Conservation (phyloP, 2,797 vertebrate species). For the Falco columbarius region DNA sequence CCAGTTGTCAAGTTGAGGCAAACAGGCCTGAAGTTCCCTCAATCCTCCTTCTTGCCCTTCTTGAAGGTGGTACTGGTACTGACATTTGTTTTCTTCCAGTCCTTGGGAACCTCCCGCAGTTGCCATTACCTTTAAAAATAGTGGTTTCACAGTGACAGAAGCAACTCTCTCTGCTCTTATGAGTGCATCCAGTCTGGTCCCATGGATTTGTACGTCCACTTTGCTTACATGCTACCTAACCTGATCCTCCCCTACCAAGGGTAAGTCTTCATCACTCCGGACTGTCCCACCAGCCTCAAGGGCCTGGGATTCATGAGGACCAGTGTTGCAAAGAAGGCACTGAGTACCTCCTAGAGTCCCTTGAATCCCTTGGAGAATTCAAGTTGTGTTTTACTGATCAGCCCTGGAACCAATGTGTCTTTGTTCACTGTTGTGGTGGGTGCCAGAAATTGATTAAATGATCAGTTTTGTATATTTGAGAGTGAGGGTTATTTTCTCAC, state of each 20-base stretch:
- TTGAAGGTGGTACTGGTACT: background rate
- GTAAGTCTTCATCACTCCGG: background rate
- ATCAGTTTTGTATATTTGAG: background rate
- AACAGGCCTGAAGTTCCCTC: background rate
- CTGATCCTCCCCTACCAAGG: background rate
- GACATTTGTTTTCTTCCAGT: background rate
- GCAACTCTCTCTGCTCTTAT: background rate
- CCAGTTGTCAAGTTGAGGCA: background rate
- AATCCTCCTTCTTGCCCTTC: background rate
- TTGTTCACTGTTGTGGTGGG: background rate
- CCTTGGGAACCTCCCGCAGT: background rate
- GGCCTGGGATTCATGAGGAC: background rate
- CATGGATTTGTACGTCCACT: background rate
- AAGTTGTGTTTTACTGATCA: background rate
- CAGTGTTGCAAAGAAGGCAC: background rate
- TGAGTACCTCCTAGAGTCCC: background rate
- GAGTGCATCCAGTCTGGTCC: background rate
- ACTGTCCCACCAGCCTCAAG: background rate
- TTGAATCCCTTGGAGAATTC: rapidly evolving
- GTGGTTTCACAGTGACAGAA: background rate
- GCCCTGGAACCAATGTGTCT: background rate
- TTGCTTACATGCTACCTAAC: background rate
- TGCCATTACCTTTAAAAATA: background rate
- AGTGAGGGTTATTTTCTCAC: background rate
- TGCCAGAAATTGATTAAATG: background rate